phyloP scores from a whole-genome alignment of 1,140 invertebrate genomes.

The Brachystomella parvula region DNA sequence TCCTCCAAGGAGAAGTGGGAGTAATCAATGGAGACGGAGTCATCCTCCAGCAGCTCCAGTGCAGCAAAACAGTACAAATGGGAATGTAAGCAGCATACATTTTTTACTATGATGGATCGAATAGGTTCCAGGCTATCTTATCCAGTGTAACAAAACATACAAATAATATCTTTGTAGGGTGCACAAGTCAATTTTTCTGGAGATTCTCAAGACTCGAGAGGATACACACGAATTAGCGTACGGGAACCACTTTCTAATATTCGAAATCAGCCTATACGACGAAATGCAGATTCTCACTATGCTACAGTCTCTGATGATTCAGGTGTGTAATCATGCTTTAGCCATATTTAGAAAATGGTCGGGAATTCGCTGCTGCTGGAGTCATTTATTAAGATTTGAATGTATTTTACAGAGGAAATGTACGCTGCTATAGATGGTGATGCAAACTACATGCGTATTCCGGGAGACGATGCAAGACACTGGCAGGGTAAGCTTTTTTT shows the following conservation, averaged over 20 bases:
- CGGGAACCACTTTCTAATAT: constrained; percentile 36
- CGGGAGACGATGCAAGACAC: constrained; percentile 27
- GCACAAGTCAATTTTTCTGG: constrained; percentile 35
- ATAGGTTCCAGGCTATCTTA: neutral
- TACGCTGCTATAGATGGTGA: constrained; percentile 38
- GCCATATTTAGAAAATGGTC: too few species aligned
- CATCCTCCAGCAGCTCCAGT: neutral
- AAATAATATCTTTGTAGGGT: too few species aligned
- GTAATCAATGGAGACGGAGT: constrained; percentile 1
- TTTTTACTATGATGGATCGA: constrained; percentile 4
- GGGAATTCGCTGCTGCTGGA: too few species aligned
- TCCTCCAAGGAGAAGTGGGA: neutral
- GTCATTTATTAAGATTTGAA: too few species aligned
- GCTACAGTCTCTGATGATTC: constrained; percentile 38
- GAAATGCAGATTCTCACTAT: constrained; percentile 34
- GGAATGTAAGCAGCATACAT: neutral
- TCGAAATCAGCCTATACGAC: constrained; percentile 21
- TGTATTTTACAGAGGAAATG: constrained; percentile 32
- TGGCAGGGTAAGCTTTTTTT: constrained; percentile 21
- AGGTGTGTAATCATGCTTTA: too few species aligned
- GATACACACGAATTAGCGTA: constrained; percentile 36
- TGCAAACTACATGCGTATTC: constrained; percentile 33
- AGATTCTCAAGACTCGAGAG: constrained; percentile 37
- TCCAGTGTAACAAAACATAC: constrained; percentile 24
- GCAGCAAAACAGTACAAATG: constrained; percentile 8